Evolutionary conservation across 30 jellyfish, hydroid and myxozoan genomes (phyloP).

Genomic region (Aurelia coerulea): DNA sequence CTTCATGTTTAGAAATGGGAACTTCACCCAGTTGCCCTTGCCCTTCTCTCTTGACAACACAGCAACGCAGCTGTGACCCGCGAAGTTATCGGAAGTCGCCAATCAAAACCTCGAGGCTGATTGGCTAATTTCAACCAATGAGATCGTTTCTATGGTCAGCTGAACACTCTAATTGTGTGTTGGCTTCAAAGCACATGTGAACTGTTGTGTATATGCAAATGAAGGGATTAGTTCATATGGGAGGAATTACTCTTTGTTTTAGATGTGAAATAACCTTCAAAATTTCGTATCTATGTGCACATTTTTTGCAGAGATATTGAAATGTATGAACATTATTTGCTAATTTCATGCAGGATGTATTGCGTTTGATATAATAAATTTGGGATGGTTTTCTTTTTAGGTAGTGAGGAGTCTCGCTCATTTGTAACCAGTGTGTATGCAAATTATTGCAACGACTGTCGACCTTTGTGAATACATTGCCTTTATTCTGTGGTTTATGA

Average conservation of each 20-base stretch:
- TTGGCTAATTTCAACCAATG: slow-evolving; percentile 63
- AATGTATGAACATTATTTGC: too few relatives aligned
- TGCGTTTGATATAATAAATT: too few relatives aligned
- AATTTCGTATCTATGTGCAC: too few relatives aligned
- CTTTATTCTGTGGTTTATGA: slow-evolving; percentile 69
- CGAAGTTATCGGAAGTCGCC: slow-evolving; percentile 45
- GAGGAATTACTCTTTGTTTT: slow-evolving; percentile 14
- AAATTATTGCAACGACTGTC: slow-evolving; percentile 44
- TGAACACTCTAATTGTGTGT: slow-evolving; percentile 73
- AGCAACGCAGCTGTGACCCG: slow-evolving; percentile 73
- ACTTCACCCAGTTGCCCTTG: too few relatives aligned
- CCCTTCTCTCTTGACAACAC: slow-evolving; percentile 10
- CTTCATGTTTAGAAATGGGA: too few relatives aligned
- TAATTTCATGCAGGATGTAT: too few relatives aligned
- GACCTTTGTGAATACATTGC: slow-evolving; percentile 56
- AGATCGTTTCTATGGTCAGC: slow-evolving; percentile 46
- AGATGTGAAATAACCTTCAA: not conserved
- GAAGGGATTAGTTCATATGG: not conserved
- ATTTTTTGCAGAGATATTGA: too few relatives aligned
- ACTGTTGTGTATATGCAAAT: slow-evolving; percentile 56
- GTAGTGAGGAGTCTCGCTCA: not conserved
- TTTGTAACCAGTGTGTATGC: slow-evolving; percentile 14
- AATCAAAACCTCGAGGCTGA: slow-evolving; percentile 21
- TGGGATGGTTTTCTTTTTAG: too few relatives aligned
- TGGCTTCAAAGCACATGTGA: slow-evolving; percentile 85